A percentile compares a stretch with the other conserved stretches of the same genome.
Evolutionary conservation across 2,113 vertebrate genomes (phyloP).

Genomic region (Trochalopteron elliotii): DNA sequence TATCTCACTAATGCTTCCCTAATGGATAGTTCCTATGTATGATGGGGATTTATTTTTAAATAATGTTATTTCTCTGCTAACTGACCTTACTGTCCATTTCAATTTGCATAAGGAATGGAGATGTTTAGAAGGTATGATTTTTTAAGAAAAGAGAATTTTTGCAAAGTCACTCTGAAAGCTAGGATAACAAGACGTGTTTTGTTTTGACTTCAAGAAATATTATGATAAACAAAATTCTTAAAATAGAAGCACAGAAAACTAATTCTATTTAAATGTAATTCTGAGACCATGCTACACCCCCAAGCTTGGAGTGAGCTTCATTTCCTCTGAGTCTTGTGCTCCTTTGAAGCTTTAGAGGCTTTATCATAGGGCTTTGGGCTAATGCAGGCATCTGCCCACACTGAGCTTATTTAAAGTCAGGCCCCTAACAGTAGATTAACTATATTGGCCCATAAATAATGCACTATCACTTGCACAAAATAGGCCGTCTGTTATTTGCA

Average conservation of each 20-base stretch:
- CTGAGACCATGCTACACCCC: neutral
- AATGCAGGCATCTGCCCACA: neutral
- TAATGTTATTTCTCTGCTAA: conserved; percentile 43
- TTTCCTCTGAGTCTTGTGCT: neutral
- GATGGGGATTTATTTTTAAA: conserved; percentile 46
- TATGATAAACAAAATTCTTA: neutral
- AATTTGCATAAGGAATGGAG: conserved; percentile 32
- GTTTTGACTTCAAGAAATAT: neutral
- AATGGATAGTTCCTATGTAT: neutral
- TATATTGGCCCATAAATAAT: neutral
- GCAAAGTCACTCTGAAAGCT: neutral
- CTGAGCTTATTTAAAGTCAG: neutral
- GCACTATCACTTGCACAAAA: neutral
- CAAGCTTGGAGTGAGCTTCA: neutral
- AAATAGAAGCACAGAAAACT: neutral
- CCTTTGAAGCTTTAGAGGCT: neutral
- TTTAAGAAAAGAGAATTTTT: neutral
- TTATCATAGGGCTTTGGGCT: neutral
- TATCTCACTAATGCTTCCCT: conserved; percentile 40
- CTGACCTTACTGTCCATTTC: conserved; percentile 6
- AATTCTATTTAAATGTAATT: neutral
- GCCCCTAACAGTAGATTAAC: neutral
- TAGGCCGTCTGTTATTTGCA: neutral
- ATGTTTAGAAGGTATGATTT: neutral
- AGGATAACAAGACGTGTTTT: neutral